These are phyloP conservation scores for Xiphorhynchus elegans DNA, from an alignment of 2,113 vertebrate genomes.

Conservation along the genomic window DNA sequence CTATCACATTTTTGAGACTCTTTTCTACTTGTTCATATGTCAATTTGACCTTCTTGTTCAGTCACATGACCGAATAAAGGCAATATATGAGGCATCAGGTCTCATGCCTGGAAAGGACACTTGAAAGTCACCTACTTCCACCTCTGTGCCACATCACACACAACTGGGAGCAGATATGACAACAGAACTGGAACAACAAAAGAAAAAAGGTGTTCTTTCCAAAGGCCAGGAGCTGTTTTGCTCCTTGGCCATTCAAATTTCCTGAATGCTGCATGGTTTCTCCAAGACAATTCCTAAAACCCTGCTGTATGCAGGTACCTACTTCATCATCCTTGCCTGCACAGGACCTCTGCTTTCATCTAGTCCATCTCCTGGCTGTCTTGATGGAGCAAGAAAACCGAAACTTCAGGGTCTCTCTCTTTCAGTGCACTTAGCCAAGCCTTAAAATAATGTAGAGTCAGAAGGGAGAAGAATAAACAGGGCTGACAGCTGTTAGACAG, in stretches of 20 bases:
- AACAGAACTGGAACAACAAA: background rate
- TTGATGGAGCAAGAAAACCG: background rate
- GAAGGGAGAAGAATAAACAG: background rate
- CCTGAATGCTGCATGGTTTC: background rate
- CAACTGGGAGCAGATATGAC: background rate
- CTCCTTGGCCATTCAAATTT: background rate
- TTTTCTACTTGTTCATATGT: background rate
- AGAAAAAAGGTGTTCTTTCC: background rate
- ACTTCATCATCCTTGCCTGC: background rate
- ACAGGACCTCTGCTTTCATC: background rate
- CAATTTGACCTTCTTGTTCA: background rate
- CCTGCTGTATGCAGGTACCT: background rate
- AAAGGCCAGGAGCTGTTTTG: background rate
- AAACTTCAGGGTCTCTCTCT: background rate
- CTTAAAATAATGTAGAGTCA: background rate
- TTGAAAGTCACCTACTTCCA: background rate
- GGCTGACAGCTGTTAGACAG: slow-evolving; percentile 47
- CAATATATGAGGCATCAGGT: background rate
- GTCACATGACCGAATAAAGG: background rate
- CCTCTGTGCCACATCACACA: background rate
- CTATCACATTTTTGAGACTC: background rate
- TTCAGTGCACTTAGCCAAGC: background rate
- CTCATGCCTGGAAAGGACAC: background rate
- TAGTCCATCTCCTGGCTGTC: background rate
- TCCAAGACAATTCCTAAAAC: background rate